Percentiles rank a stretch among this genome's conserved stretches.
phyloP scores from a whole-genome alignment of 2,797 vertebrate genomes.

The Microchirus variegatus region DNA sequence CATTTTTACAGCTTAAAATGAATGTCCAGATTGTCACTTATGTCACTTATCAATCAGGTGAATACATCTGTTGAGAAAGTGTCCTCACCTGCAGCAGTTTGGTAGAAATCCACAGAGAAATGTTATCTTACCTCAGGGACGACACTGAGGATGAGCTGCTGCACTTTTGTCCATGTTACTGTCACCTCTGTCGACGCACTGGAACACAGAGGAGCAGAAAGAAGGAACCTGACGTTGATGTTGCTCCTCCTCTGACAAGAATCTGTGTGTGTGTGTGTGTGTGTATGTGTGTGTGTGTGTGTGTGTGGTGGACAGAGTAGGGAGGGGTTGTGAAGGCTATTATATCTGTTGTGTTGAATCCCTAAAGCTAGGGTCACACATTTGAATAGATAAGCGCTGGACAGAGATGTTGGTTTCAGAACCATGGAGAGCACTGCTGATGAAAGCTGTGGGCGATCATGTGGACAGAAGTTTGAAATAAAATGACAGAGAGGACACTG shows the following conservation, averaged over 20 bases:
- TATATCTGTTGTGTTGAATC: constrained; percentile 55
- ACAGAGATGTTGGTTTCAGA: constrained; percentile 51
- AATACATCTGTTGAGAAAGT: neutral
- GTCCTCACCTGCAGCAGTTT: constrained; percentile 40
- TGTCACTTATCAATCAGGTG: neutral
- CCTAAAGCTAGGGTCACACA: constrained; percentile 47
- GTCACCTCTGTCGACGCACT: constrained; percentile 45
- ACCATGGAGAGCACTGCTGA: constrained; percentile 54
- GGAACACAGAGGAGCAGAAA: constrained; percentile 46
- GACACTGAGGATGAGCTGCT: constrained; percentile 35
- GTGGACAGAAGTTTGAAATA: constrained; percentile 36
- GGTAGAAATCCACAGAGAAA: constrained; percentile 28
- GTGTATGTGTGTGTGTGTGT: constrained; percentile 16
- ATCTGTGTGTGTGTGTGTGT: constrained; percentile 37
- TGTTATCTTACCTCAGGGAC: constrained; percentile 46
- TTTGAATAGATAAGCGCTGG: constrained; percentile 50
- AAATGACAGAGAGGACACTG: constrained; percentile 36
- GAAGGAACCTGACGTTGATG: constrained; percentile 46
- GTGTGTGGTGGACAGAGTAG: constrained; percentile 24
- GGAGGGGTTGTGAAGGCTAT: constrained; percentile 58
- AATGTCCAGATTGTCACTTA: too few species aligned
- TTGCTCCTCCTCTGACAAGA: constrained; percentile 70
- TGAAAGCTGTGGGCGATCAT: constrained; percentile 36
- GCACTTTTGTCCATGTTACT: constrained; percentile 62
- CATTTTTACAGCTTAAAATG: too few species aligned